Evolutionary conservation across 2,888 invertebrate genomes (phyloP), one percentile per base, ranked within the genome.

Genomic region (Heliconius ethilla): DNA sequence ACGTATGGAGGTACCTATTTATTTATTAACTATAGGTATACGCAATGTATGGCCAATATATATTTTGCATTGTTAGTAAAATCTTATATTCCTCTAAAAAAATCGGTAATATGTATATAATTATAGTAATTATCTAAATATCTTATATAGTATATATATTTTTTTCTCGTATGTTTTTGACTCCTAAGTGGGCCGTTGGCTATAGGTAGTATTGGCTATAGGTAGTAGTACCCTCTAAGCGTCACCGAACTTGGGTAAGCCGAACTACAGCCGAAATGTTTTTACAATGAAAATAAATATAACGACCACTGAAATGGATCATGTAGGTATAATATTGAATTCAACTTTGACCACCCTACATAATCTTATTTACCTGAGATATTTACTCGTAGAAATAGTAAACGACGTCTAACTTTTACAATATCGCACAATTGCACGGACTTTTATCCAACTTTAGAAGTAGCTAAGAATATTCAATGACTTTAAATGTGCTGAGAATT

Each of bases 391-490:
- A 10, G 37, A 67, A 69, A 77, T 62, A 74, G 63, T 65, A 74
- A 65, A 22, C 18, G 63, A 83, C 80, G 87, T 83, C 83, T 82
- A 90, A 89, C 86, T 90, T 91, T 87, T 84, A 86, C 88, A 88
- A 88, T 89, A 89, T 87, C 85, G 84, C 86, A 83, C 84, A 82
- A 86, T 84, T 85, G 86, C 86, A 86, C 85, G 81, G 82, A 87
- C 86, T 86, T 89, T 88, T 87, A 87, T 88, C 82, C 83, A 85
- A 87, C 87, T 88, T 70, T 87, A 86, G 74, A 84, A 87, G 85
- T 87, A 86, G 83, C 82, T 81, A 82, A 83, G 82, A 83, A 84
- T 84, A 84, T 84, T 83, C 83, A 80, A 78, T 82, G 83, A 83
- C 84, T 84, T 83, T 73, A 79, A 79, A 79, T 77, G 77, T 72